Evolutionary conservation across 2,797 vertebrate genomes (phyloP).

Genomic region (Halcyon leucocephala): DNA sequence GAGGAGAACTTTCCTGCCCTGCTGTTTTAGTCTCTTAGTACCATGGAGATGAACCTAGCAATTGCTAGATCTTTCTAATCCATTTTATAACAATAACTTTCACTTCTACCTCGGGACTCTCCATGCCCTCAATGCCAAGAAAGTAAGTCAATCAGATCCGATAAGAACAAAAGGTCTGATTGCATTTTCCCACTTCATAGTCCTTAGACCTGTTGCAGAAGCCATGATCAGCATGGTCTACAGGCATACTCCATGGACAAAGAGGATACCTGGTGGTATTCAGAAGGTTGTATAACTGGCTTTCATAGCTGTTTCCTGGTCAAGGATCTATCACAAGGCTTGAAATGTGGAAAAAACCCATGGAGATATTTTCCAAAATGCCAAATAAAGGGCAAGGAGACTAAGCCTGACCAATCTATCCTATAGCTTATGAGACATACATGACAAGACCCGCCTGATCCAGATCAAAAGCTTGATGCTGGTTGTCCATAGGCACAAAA

Average conservation of each 20-base stretch:
- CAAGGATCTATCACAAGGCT: background rate
- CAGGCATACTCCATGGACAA: background rate
- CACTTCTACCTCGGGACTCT: background rate
- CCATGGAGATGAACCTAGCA: background rate
- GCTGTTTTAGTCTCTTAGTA: slow-evolving; percentile 27
- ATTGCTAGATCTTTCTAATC: slow-evolving; percentile 23
- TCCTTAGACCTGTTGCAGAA: background rate
- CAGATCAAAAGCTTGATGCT: background rate
- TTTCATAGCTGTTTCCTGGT: background rate
- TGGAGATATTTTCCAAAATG: background rate
- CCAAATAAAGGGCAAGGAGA: background rate
- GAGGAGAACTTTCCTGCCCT: slow-evolving; percentile 1
- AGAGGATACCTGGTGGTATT: background rate
- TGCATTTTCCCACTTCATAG: background rate
- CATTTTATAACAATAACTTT: slow-evolving; percentile 25
- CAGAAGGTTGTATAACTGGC: background rate
- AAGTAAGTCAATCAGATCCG: background rate
- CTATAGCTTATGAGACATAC: too few species aligned
- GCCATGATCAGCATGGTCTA: background rate
- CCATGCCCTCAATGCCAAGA: background rate
- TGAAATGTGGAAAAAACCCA: background rate
- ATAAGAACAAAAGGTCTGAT: background rate
- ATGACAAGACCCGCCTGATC: background rate
- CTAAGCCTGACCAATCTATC: background rate
- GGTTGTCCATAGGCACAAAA: background rate